Evolutionary conservation across 2,888 invertebrate species (phyloP), one percentile per base, ranked within the genome.

Genomic region (Urechis unicinctus): DNA sequence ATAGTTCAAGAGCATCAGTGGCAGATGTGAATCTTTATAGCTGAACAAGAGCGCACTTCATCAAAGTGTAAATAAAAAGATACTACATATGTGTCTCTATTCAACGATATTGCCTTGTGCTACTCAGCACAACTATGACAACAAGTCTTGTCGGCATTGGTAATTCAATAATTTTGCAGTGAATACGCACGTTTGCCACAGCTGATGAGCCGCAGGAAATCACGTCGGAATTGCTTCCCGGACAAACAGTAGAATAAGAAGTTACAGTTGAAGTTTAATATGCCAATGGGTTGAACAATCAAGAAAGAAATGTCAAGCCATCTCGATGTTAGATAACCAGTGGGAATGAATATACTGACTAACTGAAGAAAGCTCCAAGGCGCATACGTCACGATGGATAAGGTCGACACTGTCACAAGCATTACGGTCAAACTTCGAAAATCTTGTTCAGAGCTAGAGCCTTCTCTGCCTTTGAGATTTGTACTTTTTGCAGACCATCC

Each of bases 351-450:
- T 17, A 13, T 9, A 36, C 36, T 36, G 36, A 36, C 17, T n/a
- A n/a, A n/a, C n/a, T n/a, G n/a, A n/a, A n/a, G n/a, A n/a, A n/a
- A n/a, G 5, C 5, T 13, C 24, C 26, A 4, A 9, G 24, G 48
- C 9, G 24, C 6, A 26, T 48, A 48, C 5, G 21, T 21, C 9
- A 48, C 13, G 48, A 28, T 28, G 28, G 48, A 48, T 22, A 48
- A 48, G 28, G 48, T 48, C 6, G 48, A 48, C 9, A 48, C 28
- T 6, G 28, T 26, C 6, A 48, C 48, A 6, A 48, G 48, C 48
- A 48, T 48, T 9, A 48, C 21, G 28, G 48, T 48, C 17, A 48
- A 28, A 5, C 9, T 13, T 4, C 26, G 5, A 28, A 25, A 25
- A 9, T 48, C 26, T 17, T 17, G 36, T 17, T 36, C 36, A 13